Base-by-base conservation (phyloP, 2,113 vertebrate species). In the Chelonoidis abingdonii region DNA sequence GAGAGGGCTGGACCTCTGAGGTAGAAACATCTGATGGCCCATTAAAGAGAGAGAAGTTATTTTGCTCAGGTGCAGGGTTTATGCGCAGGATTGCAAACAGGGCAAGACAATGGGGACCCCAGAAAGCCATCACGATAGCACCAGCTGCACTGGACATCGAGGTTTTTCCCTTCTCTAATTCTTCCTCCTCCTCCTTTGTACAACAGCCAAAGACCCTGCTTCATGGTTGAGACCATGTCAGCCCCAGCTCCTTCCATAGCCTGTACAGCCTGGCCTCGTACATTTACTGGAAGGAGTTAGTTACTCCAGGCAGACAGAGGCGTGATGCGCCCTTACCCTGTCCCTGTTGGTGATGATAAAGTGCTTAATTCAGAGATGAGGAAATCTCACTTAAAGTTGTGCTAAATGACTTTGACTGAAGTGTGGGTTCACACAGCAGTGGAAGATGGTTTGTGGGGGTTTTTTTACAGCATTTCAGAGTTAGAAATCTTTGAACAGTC, bases 1-100 rank as follows among this genome's bases (percentile, higher is more conserved):
- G 21, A 92, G 13, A 4, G n/a, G 8, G 3, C n/a, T 62, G 62
- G 89, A 93, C 41, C 95, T 78, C 92, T 80, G 52, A 94, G 83
- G 85, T 80, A 92, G 35, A 38, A 83, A 81, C 79, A 94, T 62
- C 76, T 93, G 5, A 79, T 76, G 44, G 19, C 17, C 92, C 76
- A 83, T 25, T 72, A n/a, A 86, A 89, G 59, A 54, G 76, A 94
- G 52, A n/a, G 0, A 0, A 86, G 25, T 59, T 81, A 47, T 78
- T 86, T 82, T 72, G 31, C 62, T 65, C 14, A 81, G 83, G 86
- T 35, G 12, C 1, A 78, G 86, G 89, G 75, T 86, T 76, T 31
- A 84, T 93, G 86, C 72, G 3, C 44, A 44, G 54, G 88, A 90
- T 8, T 0, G 47, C 69, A 69, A 87, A 56, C 69, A 82, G 83